Evolutionary conservation across 2,797 vertebrate genomes (phyloP).

Genomic region (Tauraco hartlaubi): DNA sequence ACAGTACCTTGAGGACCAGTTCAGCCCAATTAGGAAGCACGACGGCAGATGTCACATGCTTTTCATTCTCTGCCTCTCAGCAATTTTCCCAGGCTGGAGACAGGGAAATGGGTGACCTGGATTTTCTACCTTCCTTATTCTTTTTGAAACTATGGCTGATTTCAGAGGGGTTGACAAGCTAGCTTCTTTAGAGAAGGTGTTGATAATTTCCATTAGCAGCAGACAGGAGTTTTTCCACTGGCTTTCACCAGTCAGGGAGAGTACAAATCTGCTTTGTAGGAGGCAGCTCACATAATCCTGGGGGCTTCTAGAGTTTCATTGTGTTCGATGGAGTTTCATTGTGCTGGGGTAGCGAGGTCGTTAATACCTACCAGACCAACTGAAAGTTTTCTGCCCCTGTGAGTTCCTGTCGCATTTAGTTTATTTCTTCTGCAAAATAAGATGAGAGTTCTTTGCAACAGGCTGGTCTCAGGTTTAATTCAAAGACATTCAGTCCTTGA

Average conservation of each 20-base stretch:
- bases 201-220: slow-evolving; percentile 52
- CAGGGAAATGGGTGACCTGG: background rate
- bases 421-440: slow-evolving; percentile 26
- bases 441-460: background rate
- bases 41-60: background rate
- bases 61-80: background rate
- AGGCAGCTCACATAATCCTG: slow-evolving; percentile 16
- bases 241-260: background rate
- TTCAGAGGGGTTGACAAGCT: background rate
- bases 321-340: slow-evolving; percentile 27
- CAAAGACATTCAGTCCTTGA: background rate
- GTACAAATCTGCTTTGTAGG: slow-evolving; percentile 12
- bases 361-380: slow-evolving; percentile 39
- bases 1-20: background rate
- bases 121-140: background rate
- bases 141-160: background rate
- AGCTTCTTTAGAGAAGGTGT: background rate
- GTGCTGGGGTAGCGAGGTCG: slow-evolving; percentile 8
- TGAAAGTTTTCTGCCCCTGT: slow-evolving; percentile 11
- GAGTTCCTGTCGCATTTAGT: slow-evolving; percentile 10
- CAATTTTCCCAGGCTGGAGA: background rate
- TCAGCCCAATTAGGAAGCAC: background rate
- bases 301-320: slow-evolving; percentile 39
- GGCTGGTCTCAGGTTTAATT: background rate
- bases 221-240: background rate